Conservation (phyloP, 2,888 invertebrate species). For the Zele albiditarsus region DNA sequence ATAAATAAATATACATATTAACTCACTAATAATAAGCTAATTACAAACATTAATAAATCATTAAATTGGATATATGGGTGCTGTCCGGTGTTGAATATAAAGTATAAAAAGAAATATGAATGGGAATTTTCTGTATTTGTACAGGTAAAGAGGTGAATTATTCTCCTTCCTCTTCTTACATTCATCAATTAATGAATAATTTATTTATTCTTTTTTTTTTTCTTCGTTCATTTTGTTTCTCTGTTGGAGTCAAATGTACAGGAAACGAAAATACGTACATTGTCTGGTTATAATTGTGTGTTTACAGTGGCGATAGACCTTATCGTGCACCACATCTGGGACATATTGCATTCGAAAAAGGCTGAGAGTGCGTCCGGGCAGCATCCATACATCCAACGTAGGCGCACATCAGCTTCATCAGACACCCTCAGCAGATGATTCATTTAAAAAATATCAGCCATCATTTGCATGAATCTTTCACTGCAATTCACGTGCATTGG, state of each 20-base stretch:
- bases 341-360: constrained; percentile 84
- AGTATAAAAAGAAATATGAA: constrained; percentile 5
- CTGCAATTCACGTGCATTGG: constrained; percentile 21
- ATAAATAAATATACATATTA: constrained; percentile 10
- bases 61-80: constrained; percentile 59
- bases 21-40: neutral
- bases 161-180: neutral
- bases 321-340: constrained; percentile 99
- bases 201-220: too few relatives aligned
- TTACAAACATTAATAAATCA: neutral
- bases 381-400: constrained; percentile 72
- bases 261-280: constrained; percentile 55
- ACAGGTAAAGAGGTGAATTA: constrained; percentile 15
- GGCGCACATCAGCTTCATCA: constrained; percentile 70
- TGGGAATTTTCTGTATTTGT: constrained; percentile 17
- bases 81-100: constrained; percentile 65
- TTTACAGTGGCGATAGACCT: constrained; percentile 99
- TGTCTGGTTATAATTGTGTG: constrained; percentile 77
- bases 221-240: neutral
- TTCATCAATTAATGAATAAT: too few relatives aligned
- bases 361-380: constrained; percentile 73
- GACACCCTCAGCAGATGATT: constrained; percentile 71
- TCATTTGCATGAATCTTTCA: constrained; percentile 47
- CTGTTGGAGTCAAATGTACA: constrained; percentile 15
- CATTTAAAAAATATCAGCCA: constrained; percentile 53